Conservation (phyloP, 1,140 invertebrate genomes). For the Penaeus indicus region DNA sequence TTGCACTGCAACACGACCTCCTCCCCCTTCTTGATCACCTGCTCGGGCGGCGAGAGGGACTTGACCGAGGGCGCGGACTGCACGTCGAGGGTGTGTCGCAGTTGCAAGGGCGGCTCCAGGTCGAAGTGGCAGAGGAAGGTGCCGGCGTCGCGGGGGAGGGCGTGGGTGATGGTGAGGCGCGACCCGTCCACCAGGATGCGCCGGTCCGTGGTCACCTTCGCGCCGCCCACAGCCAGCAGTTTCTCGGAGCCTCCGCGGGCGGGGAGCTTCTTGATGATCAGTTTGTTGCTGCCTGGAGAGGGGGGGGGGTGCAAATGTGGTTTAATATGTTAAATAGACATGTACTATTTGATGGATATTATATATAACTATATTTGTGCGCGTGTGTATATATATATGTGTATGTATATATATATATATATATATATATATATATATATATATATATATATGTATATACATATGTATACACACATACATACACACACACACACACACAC, state of each 20-base stretch:
- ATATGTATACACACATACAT: no score
- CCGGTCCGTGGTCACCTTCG: slow-evolving; percentile 34
- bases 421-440: no score
- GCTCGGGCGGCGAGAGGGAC: slow-evolving; percentile 15
- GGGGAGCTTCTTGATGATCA: slow-evolving; percentile 49
- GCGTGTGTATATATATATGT: no score
- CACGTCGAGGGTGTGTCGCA: slow-evolving; percentile 38
- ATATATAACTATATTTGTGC: no score
- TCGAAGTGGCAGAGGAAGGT: slow-evolving; percentile 47
- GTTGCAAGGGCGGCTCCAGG: slow-evolving; percentile 38
- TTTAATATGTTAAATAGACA: no score
- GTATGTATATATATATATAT: no score
- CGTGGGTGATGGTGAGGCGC: slow-evolving; percentile 46
- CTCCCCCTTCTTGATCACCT: slow-evolving; percentile 34
- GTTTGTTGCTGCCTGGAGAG: slow-evolving; percentile 19
- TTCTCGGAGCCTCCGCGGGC: slow-evolving; percentile 40
- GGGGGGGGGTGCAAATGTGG: background rate
- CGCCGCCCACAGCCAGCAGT: slow-evolving; percentile 28
- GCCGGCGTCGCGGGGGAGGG: slow-evolving; percentile 27
- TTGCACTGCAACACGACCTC: slow-evolving; percentile 33
- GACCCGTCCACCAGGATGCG: slow-evolving; percentile 27
- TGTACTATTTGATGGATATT: no score
- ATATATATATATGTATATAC: no score
- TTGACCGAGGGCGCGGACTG: slow-evolving; percentile 42
- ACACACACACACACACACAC: no score